Conservation (phyloP, 1,140 invertebrate genomes). For the Lepidurus couesii region DNA sequence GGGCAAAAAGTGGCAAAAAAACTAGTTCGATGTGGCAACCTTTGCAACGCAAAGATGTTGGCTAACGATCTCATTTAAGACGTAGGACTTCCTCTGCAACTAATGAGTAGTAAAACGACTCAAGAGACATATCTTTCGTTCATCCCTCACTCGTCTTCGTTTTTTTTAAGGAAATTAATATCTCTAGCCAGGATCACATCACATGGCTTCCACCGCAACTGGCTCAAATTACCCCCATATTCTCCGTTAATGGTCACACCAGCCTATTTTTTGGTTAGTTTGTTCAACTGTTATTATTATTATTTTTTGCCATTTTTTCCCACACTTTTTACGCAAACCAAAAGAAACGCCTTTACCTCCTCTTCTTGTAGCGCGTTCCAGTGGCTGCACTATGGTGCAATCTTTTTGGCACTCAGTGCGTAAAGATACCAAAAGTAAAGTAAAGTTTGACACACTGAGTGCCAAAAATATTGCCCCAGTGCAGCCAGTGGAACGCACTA, state of each 20-base stretch:
- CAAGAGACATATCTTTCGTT: not conserved
- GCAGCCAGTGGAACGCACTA: too few relatives aligned
- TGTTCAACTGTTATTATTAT: not conserved
- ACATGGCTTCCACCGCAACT: not conserved
- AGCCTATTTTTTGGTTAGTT: not conserved
- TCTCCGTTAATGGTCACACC: not conserved
- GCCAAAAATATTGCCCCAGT: too few relatives aligned
- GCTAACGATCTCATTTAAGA: slow-evolving; percentile 6
- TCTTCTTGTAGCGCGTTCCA: too few relatives aligned
- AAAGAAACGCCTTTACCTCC: too few relatives aligned
- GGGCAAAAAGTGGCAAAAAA: not conserved
- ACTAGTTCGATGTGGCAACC: not conserved
- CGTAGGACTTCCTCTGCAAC: not conserved
- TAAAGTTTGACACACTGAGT: too few relatives aligned
- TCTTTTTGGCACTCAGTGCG: too few relatives aligned
- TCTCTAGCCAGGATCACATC: not conserved
- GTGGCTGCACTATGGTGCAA: too few relatives aligned
- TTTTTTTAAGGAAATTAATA: not conserved
- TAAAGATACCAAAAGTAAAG: too few relatives aligned
- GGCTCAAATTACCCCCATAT: not conserved
- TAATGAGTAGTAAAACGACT: not conserved
- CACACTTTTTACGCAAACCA: too few relatives aligned
- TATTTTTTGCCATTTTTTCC: too few relatives aligned
- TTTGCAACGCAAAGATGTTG: not conserved
- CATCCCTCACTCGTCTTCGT: not conserved